A percentile compares a stretch with the other conserved stretches of the same genome.
phyloP scores from a whole-genome alignment of 2,888 invertebrate genomes.

The Siphlonurus alternatus region DNA sequence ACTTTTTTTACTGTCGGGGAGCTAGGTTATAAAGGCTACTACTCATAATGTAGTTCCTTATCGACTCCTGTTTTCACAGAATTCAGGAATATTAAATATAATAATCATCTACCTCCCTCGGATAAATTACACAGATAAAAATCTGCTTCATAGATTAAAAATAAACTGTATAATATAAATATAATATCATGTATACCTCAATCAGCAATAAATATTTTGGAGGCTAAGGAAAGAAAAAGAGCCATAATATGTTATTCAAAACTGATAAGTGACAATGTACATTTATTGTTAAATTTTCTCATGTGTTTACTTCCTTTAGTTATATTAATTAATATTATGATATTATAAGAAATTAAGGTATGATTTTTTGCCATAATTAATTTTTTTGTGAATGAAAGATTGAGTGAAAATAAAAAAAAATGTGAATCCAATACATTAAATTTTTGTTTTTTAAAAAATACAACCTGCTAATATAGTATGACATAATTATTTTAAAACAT shows the following conservation, averaged over 20 bases:
- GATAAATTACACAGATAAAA: background rate
- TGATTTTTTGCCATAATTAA: background rate
- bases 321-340: background rate
- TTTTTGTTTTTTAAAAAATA: background rate
- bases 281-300: background rate
- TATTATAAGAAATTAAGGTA: background rate
- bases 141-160: background rate
- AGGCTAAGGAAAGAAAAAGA: background rate
- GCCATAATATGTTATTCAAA: background rate
- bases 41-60: background rate
- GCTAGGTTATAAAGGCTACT: background rate
- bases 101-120: background rate
- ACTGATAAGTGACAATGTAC: background rate
- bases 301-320: background rate
- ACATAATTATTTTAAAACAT: no score
- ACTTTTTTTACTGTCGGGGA: background rate
- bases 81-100: background rate
- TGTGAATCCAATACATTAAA: background rate
- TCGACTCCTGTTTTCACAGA: background rate
- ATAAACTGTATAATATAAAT: background rate
- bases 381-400: background rate
- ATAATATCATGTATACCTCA: background rate
- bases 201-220: background rate
- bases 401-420: background rate
- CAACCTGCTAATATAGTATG: background rate